Evolutionary conservation across 2,113 vertebrate species (phyloP), one percentile per base, ranked within the genome.

Genomic region (Sminthopsis crassicaudata): DNA sequence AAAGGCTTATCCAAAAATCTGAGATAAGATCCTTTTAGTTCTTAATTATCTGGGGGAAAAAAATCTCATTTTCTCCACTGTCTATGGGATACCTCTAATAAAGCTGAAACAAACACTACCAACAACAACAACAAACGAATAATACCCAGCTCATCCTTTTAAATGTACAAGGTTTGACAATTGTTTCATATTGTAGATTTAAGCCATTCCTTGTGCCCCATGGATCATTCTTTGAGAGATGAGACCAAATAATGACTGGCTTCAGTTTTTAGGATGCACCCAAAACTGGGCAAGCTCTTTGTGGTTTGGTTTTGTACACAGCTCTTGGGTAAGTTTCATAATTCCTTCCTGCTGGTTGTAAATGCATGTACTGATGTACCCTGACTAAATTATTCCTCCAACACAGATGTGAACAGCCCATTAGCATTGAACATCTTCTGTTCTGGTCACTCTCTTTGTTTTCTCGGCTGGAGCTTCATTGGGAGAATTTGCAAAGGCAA

Each of bases 81-180:
- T 53, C 90, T 89, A 46, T 84, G 51, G 5, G 12, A 90, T 55
- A 9, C 10, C 50, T 93, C 84, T 92, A 76, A 26, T 90, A 36
- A 90, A 23, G 46, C 50, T 36, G 76, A 84, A 95, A 23, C 50
- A 90, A 95, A 95, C 36, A 89, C n/a, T n/a, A n/a, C n/a, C n/a
- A 6, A 12, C 50, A 51, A 51, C 50, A 51, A 51, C 50, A 51
- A 23, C 46, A 48, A 48, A n/a, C 42, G 9, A 12, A 67, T 67
- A 67, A 8, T n/a, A 84, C 26, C 52, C 48, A 25, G 48, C 26
- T 9, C 22, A 53, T 3, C 25, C 9, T 16, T 22, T 46, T 51
- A 93, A 93, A 91, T 46, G 5, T 24, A 67, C 92, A 90, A 94
- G 12, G n/a, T 14, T 42, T 60, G 53, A 46, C n/a, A 26, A 42